Conservation (phyloP, 2,113 vertebrate species). For the Hystrix brachyura region DNA sequence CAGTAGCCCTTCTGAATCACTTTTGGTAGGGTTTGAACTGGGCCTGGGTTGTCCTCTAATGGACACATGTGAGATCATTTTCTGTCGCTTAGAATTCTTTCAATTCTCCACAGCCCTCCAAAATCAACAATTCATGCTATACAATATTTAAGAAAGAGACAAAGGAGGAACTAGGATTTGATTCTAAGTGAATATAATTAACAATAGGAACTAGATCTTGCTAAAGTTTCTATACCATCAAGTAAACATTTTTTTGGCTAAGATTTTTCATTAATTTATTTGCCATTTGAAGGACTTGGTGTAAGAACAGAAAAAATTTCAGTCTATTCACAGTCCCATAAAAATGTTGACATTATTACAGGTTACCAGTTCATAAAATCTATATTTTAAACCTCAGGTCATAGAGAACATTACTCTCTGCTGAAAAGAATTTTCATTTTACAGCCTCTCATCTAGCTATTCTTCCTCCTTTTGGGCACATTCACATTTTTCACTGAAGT, state of each 20-base stretch:
- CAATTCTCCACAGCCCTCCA: background rate
- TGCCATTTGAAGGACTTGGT: background rate
- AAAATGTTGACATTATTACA: slow-evolving; percentile 4
- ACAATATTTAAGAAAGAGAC: background rate
- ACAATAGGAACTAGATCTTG: background rate
- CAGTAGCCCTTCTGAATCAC: background rate
- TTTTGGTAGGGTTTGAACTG: background rate
- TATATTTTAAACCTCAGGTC: background rate
- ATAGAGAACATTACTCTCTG: background rate
- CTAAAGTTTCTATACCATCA: background rate
- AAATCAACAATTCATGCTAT: background rate
- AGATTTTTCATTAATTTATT: background rate
- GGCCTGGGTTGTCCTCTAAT: background rate
- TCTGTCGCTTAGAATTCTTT: background rate
- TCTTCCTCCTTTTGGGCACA: background rate
- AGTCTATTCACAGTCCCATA: background rate
- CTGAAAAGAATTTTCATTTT: background rate
- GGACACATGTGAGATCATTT: background rate
- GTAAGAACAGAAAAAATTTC: background rate
- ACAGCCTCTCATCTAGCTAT: too few relatives aligned
- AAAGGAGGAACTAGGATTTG: background rate
- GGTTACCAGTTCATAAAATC: background rate
- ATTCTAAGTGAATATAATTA: background rate
- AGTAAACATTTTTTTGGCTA: background rate
- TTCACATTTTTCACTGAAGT: background rate